A percentile compares a stretch with the other conserved stretches of the same genome.
These are phyloP conservation scores for Ptiloglossa arizonensis DNA, from an alignment of 1,140 invertebrate species.

Conservation along the genomic window DNA sequence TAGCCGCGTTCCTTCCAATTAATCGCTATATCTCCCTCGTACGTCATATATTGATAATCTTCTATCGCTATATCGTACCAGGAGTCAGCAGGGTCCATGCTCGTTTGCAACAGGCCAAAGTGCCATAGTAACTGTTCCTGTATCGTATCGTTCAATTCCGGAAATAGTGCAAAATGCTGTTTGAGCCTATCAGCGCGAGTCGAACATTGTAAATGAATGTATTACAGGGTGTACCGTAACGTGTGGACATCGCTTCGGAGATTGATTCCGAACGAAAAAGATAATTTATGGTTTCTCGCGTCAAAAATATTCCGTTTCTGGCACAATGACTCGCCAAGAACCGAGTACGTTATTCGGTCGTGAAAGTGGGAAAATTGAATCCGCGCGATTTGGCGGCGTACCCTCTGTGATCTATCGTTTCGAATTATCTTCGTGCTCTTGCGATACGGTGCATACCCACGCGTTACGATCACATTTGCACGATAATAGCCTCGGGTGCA, in stretches of 20 bases:
- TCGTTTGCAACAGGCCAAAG: conserved; percentile 79
- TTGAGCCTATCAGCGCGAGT: conserved; percentile 45
- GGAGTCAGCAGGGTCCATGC: conserved; percentile 82
- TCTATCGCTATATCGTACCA: conserved; percentile 83
- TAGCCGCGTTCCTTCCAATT: conserved; percentile 85
- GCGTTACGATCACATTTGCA: too few species aligned
- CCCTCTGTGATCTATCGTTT: too few species aligned
- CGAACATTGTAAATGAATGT: neutral
- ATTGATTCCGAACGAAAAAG: neutral
- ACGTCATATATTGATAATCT: conserved; percentile 80
- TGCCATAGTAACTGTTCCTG: conserved; percentile 78
- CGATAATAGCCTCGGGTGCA: too few species aligned
- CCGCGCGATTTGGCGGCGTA: too few species aligned
- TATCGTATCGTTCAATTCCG: conserved; percentile 59
- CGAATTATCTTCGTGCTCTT: neutral
- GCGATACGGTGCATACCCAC: neutral
- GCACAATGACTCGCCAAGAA: too few species aligned
- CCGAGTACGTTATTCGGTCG: too few species aligned
- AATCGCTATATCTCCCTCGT: conserved; percentile 82
- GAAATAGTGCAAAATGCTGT: conserved; percentile 42
- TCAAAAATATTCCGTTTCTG: neutral
- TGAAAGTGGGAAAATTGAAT: too few species aligned
- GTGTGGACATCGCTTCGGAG: neutral
- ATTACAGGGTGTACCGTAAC: neutral
- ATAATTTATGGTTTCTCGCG: too few species aligned